Evolutionary conservation across 37 sponge, comb jelly and placozoan genomes (phyloP).

Genomic region (Geodia barretti): DNA sequence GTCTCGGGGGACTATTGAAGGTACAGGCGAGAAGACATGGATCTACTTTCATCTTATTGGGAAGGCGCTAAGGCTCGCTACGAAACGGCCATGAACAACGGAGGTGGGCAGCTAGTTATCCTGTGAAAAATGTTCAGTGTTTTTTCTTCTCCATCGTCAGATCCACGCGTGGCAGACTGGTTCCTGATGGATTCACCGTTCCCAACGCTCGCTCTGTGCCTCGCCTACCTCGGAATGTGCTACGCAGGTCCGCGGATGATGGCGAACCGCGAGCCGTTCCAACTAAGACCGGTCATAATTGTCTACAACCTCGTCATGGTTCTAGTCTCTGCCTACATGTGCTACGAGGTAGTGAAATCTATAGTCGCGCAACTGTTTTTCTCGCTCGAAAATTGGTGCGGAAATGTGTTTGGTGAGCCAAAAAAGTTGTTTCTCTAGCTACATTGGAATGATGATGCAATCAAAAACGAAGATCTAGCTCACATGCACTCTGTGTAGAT

Average conservation of each 20-base stretch:
- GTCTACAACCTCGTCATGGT: constrained; percentile 83
- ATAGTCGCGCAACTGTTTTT: too few relatives aligned
- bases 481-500: too few relatives aligned
- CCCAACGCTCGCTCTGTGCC: constrained; percentile 41
- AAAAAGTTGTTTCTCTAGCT: too few relatives aligned
- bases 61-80: neutral
- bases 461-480: too few relatives aligned
- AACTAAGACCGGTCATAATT: constrained; percentile 48
- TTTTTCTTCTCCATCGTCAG: too few relatives aligned
- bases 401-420: too few relatives aligned
- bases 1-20: too few relatives aligned
- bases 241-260: constrained; percentile 51
- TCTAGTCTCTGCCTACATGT: constrained; percentile 62
- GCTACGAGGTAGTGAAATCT: constrained; percentile 69
- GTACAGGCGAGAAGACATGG: constrained; percentile 2
- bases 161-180: constrained; percentile 77
- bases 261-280: constrained; percentile 57
- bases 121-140: neutral
- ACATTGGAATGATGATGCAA: too few relatives aligned
- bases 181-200: constrained; percentile 64
- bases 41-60: neutral
- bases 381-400: too few relatives aligned
- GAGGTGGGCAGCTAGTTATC: neutral
- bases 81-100: neutral
- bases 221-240: constrained; percentile 68